A percentile compares a stretch with the other conserved stretches of the same genome.
These are phyloP conservation scores for Actinia tenebrosa DNA, from an alignment of 64 coral and sea anemone genomes.

Conservation along the genomic window DNA sequence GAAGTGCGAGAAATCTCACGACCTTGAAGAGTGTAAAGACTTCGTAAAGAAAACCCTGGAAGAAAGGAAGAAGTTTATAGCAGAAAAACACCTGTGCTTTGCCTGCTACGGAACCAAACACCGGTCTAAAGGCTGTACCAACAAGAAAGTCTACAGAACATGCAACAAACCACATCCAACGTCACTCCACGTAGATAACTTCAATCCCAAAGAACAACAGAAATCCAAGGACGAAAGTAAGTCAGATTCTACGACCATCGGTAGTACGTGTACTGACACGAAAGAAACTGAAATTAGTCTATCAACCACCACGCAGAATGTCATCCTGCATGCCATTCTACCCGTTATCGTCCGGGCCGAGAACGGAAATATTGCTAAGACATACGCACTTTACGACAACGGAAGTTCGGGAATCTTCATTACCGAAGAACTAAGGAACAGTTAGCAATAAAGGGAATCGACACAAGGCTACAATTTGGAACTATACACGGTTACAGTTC, in stretches of 20 bases:
- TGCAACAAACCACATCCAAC: slow-evolving; percentile 60
- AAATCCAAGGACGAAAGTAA: slow-evolving; percentile 10
- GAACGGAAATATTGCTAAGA: slow-evolving; percentile 28
- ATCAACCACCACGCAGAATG: background rate
- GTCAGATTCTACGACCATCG: slow-evolving; percentile 12
- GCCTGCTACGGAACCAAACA: slow-evolving; percentile 62
- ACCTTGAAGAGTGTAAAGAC: slow-evolving; percentile 50
- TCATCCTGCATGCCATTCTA: slow-evolving; percentile 51
- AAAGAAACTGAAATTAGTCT: background rate
- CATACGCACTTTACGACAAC: slow-evolving; percentile 64
- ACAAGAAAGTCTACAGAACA: slow-evolving; percentile 47
- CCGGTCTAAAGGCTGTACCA: slow-evolving; percentile 31
- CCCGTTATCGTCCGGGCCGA: slow-evolving; percentile 43
- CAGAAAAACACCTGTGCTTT: slow-evolving; percentile 45
- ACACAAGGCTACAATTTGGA: slow-evolving; percentile 48
- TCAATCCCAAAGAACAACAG: background rate
- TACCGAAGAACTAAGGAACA: slow-evolving; percentile 45
- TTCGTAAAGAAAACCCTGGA: slow-evolving; percentile 53
- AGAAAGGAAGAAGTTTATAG: slow-evolving; percentile 60
- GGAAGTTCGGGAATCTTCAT: slow-evolving; percentile 61
- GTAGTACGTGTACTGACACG: background rate
- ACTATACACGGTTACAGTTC: slow-evolving; percentile 52
- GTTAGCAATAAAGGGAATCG: slow-evolving; percentile 28
- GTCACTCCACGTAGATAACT: slow-evolving; percentile 60
- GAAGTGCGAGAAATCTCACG: slow-evolving; percentile 32